Evolutionary conservation across 2,113 vertebrate species (phyloP).

Genomic region (Noctilio leporinus): DNA sequence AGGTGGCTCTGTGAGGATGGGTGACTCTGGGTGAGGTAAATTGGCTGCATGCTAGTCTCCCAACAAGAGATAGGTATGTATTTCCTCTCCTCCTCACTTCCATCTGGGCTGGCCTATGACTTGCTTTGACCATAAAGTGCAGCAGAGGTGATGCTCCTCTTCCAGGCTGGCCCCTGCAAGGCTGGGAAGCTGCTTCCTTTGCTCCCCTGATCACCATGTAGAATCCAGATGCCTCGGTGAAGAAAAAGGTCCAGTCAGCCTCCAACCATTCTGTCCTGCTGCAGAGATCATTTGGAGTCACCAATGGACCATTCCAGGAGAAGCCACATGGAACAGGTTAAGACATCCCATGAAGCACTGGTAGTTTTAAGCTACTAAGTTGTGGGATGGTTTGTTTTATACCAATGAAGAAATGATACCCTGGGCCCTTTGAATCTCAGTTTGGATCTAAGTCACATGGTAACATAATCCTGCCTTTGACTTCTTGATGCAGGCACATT

Average conservation of each 20-base stretch:
- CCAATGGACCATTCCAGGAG: neutral
- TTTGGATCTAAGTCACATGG: neutral
- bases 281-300: neutral
- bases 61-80: neutral
- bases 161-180: neutral
- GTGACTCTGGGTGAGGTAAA: neutral
- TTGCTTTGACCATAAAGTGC: neutral
- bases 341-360: neutral
- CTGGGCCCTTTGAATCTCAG: neutral
- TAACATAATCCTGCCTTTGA: neutral
- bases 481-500: neutral
- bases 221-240: fast-evolving
- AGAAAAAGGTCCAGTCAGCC: neutral
- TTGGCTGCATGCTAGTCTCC: neutral
- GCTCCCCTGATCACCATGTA: neutral
- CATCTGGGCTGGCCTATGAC: neutral
- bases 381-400: neutral
- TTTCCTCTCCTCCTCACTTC: neutral
- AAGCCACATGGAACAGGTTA: fast-evolving
- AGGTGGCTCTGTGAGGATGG: neutral
- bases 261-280: neutral
- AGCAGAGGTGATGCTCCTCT: neutral
- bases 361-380: neutral
- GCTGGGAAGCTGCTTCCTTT: neutral
- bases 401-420: neutral